Evolutionary conservation across 2,797 vertebrate genomes (phyloP).

Genomic region (Rachycentron canadum): DNA sequence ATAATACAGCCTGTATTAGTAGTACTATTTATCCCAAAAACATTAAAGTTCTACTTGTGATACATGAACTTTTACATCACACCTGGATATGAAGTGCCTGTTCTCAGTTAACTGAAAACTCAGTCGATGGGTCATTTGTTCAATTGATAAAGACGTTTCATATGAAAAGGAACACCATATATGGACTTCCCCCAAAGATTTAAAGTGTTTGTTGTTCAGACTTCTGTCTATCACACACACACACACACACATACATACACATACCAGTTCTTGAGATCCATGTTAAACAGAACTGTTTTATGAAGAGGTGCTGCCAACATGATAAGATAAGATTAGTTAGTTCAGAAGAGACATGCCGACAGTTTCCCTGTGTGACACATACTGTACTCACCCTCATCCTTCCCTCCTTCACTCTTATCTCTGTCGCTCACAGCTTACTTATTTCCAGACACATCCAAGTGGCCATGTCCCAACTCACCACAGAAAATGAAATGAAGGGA

Average conservation of each 20-base stretch:
- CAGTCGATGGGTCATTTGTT: background rate
- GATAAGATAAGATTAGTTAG: too few species aligned
- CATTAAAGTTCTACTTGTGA: background rate
- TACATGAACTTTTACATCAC: background rate
- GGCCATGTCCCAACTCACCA: background rate
- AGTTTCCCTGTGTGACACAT: background rate
- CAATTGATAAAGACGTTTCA: background rate
- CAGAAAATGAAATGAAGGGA: background rate
- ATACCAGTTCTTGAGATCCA: background rate
- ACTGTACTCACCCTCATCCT: background rate
- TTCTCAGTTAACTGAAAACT: background rate
- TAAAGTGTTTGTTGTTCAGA: background rate
- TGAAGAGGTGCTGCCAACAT: slow-evolving; percentile 24
- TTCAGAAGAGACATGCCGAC: background rate
- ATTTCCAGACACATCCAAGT: background rate
- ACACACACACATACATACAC: background rate
- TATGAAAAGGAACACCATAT: slow-evolving; percentile 31
- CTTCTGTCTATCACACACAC: background rate
- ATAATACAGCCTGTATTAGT: too few species aligned
- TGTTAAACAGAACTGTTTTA: slow-evolving; percentile 12
- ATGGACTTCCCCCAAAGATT: slow-evolving; percentile 23
- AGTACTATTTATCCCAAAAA: too few species aligned
- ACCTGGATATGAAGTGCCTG: background rate
- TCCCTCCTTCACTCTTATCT: background rate
- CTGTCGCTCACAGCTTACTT: background rate